phyloP scores from a whole-genome alignment of 2,113 vertebrate genomes.

The Aramus guarauna region DNA sequence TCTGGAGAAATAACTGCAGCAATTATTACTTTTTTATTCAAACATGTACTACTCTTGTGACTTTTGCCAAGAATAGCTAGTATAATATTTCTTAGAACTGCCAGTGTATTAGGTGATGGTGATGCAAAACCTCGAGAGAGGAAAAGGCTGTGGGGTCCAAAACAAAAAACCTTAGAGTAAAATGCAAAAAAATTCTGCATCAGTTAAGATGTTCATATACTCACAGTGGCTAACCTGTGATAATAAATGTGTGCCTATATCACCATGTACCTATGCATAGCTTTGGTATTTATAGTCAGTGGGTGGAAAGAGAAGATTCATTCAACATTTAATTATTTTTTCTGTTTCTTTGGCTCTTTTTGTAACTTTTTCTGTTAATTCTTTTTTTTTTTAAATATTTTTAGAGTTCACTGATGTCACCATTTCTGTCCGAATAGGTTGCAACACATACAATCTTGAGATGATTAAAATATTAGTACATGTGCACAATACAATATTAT shows the following conservation, averaged over 20 bases:
- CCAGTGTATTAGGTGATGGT: neutral
- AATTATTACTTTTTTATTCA: neutral
- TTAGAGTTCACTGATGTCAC: neutral
- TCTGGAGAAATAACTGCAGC: neutral
- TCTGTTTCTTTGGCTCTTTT: neutral
- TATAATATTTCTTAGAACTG: neutral
- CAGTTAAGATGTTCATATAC: neutral
- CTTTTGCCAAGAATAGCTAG: neutral
- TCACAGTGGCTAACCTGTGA: accelerated
- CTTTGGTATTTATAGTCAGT: neutral
- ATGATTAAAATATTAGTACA: neutral
- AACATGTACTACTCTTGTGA: neutral
- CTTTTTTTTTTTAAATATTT: neutral
- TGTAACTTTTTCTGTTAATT: neutral
- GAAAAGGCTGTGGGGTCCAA: accelerated
- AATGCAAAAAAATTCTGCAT: neutral
- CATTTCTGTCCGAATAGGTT: neutral
- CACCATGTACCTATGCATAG: neutral
- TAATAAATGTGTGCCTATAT: neutral
- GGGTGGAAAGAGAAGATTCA: neutral
- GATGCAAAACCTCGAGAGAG: neutral
- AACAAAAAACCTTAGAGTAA: accelerated
- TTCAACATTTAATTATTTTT: neutral
- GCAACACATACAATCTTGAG: neutral
- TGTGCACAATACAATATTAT: too few species aligned